phyloP scores from a whole-genome alignment of 2,888 invertebrate genomes.

The Poecilus cupreus region DNA sequence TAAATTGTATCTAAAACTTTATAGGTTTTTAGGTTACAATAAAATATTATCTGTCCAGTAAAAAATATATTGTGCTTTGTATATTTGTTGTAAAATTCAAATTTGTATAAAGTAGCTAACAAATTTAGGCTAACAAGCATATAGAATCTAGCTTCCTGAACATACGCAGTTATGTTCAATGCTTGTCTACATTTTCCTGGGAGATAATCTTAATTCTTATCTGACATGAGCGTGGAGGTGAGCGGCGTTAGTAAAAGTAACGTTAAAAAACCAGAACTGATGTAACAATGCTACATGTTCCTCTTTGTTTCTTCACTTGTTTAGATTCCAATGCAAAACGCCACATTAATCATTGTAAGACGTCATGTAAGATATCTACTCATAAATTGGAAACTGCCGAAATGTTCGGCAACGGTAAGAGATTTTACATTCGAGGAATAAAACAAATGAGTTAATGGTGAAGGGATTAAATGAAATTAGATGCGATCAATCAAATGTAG shows the following conservation, averaged over 20 bases:
- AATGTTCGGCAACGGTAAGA: background rate
- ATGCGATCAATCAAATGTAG: too few species aligned
- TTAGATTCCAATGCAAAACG: slow-evolving; percentile 16
- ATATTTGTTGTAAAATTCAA: background rate
- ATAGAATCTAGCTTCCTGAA: background rate
- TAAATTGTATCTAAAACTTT: too few species aligned
- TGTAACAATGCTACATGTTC: slow-evolving; percentile 36
- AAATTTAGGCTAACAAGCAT: background rate
- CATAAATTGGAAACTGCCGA: background rate
- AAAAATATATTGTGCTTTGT: background rate
- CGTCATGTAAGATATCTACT: background rate
- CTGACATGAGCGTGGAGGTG: slow-evolving; percentile 27
- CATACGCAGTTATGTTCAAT: background rate
- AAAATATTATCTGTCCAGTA: background rate
- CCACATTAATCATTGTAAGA: slow-evolving; percentile 24
- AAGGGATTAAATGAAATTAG: too few species aligned
- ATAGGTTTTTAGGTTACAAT: too few species aligned
- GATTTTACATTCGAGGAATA: too few species aligned
- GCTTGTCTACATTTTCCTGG: background rate
- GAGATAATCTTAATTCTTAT: slow-evolving; percentile 33
- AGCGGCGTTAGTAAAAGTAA: slow-evolving; percentile 27
- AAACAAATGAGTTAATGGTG: too few species aligned
- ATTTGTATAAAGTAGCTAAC: background rate
- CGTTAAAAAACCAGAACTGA: slow-evolving; percentile 28
- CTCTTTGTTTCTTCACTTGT: slow-evolving; percentile 13